Evolutionary conservation across 2,797 vertebrate species (phyloP).

Genomic region (Zalophus californianus): DNA sequence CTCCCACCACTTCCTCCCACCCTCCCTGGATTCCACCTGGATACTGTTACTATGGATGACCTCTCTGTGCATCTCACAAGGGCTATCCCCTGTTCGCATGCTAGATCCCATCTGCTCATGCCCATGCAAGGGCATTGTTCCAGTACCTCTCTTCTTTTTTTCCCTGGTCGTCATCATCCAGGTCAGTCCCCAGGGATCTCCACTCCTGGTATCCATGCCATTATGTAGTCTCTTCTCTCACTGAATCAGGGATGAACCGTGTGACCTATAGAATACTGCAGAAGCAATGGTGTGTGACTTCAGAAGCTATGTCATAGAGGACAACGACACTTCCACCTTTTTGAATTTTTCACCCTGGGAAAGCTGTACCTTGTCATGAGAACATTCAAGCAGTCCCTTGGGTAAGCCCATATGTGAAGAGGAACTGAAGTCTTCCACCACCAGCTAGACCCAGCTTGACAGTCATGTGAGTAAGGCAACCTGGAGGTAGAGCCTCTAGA

Average conservation of each 20-base stretch:
- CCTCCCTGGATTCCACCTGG: background rate
- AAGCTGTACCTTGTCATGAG: background rate
- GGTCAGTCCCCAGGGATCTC: background rate
- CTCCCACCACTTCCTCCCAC: background rate
- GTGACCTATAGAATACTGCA: background rate
- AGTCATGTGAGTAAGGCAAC: background rate
- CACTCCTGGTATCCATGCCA: accelerated
- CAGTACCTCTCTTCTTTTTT: background rate
- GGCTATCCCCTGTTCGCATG: background rate
- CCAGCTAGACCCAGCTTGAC: background rate
- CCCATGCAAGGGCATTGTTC: background rate
- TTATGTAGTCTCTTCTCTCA: background rate
- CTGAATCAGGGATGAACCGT: background rate
- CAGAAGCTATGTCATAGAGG: conserved; percentile 45
- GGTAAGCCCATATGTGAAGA: accelerated
- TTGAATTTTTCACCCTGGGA: background rate
- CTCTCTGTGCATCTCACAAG: background rate
- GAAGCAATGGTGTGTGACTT: background rate
- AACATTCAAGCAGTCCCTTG: background rate
- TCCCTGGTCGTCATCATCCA: background rate
- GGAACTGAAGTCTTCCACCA: background rate
- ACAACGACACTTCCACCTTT: background rate
- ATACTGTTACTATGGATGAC: accelerated
- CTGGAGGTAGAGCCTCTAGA: accelerated
- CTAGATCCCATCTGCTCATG: background rate